phyloP scores from a whole-genome alignment of 2,888 invertebrate genomes.

The Polymixis lichenea region DNA sequence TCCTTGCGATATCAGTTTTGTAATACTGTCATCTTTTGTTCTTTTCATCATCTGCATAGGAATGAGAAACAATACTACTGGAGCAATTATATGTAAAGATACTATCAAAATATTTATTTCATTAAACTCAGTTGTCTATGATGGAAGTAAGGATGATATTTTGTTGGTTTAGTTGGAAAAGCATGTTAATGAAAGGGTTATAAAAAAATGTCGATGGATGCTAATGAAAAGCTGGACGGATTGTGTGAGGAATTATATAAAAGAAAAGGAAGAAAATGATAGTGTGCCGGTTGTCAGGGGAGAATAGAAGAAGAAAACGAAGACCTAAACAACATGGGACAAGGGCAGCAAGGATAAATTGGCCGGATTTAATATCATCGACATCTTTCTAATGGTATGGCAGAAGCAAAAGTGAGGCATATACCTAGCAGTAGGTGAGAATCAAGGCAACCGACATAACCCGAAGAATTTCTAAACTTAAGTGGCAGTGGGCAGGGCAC shows the following conservation, averaged over 20 bases:
- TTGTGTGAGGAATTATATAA: neutral
- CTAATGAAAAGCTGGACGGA: neutral
- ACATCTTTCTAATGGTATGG: neutral
- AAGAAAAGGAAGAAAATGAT: neutral
- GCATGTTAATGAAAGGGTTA: neutral
- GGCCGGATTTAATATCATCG: neutral
- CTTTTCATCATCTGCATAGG: slow-evolving; percentile 47
- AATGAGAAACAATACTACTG: slow-evolving; percentile 45
- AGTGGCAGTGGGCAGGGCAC: too few relatives aligned
- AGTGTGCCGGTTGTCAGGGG: neutral
- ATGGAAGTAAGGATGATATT: neutral
- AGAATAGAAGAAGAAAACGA: neutral
- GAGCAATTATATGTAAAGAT: slow-evolving; percentile 14
- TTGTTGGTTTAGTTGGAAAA: neutral
- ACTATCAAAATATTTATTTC: slow-evolving; percentile 15
- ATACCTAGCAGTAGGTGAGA: neutral
- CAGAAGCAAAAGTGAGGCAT: too few relatives aligned
- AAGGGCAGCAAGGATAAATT: neutral
- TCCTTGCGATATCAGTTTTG: slow-evolving; percentile 62
- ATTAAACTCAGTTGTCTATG: neutral
- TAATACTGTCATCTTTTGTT: slow-evolving; percentile 69
- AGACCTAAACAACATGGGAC: neutral
- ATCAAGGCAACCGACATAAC: too few relatives aligned
- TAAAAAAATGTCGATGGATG: neutral
- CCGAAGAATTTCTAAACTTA: too few relatives aligned